phyloP scores from a whole-genome alignment of 2,888 invertebrate species.

The Uropetala carovei region DNA sequence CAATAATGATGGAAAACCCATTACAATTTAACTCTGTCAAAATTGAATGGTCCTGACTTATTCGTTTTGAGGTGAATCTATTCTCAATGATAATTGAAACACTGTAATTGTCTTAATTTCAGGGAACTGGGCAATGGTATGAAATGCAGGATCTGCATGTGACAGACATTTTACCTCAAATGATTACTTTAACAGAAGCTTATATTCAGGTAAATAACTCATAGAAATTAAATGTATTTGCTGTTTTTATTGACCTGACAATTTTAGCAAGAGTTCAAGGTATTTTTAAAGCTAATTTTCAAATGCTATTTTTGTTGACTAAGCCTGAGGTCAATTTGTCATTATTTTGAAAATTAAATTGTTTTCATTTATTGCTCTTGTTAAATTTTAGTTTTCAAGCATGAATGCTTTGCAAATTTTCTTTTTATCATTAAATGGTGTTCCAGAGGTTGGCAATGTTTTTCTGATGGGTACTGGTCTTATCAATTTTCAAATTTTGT shows the following conservation, averaged over 20 bases:
- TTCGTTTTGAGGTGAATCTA: background rate
- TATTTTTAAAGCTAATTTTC: background rate
- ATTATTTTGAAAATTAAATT: no score
- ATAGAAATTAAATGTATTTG: no score
- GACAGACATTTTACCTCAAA: constrained; percentile 98
- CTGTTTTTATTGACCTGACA: background rate
- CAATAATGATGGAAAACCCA: no score
- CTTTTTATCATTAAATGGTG: no score
- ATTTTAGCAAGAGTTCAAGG: background rate
- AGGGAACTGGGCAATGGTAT: constrained; percentile 91
- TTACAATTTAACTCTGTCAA: background rate
- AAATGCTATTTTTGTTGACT: background rate
- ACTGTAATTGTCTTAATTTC: constrained; percentile 69
- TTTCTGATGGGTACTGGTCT: no score
- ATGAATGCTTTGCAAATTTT: no score
- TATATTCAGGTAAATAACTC: constrained; percentile 88
- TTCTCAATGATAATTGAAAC: background rate
- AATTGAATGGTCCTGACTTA: background rate
- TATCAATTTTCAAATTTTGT: no score
- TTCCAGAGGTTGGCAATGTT: no score
- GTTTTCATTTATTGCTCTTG: no score
- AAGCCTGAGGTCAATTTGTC: background rate
- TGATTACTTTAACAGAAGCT: constrained; percentile 99
- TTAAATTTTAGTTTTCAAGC: no score
- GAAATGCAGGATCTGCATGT: constrained; percentile 97